These are phyloP conservation scores for Yponomeuta cagnagella DNA, from an alignment of 2,888 invertebrate species.

Conservation along the genomic window DNA sequence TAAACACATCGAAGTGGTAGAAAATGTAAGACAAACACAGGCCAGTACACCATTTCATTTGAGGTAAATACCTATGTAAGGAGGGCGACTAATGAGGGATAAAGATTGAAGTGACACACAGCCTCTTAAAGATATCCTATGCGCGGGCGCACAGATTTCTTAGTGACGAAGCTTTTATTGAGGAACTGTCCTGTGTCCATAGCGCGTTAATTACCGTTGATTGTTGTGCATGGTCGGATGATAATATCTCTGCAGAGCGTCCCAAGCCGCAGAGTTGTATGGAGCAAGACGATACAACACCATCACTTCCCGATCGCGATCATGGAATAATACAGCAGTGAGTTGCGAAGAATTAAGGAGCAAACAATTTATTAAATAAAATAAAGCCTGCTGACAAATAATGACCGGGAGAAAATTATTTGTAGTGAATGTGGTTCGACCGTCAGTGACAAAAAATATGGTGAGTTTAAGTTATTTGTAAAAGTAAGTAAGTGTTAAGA, in stretches of 20 bases:
- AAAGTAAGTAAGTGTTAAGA: no score
- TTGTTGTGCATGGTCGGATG: slow-evolving; percentile 31
- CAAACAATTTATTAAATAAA: background rate
- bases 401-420: background rate
- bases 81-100: background rate
- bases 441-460: no score
- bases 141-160: background rate
- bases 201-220: slow-evolving; percentile 39
- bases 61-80: background rate
- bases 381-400: background rate
- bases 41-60: background rate
- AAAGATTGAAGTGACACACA: slow-evolving; percentile 4
- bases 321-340: slow-evolving; percentile 6
- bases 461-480: no score
- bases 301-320: background rate
- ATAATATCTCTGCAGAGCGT: slow-evolving; percentile 2
- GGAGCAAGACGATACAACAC: slow-evolving; percentile 7
- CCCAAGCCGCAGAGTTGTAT: background rate
- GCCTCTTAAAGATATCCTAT: background rate
- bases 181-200: slow-evolving; percentile 27
- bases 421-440: no score
- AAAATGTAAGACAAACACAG: background rate
- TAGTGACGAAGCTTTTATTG: slow-evolving; percentile 15
- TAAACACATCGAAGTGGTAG: background rate
- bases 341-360: background rate